Evolutionary conservation across 2,113 vertebrate genomes (phyloP), one percentile per base, ranked within the genome.

Genomic region (Lophochroa leadbeateri): DNA sequence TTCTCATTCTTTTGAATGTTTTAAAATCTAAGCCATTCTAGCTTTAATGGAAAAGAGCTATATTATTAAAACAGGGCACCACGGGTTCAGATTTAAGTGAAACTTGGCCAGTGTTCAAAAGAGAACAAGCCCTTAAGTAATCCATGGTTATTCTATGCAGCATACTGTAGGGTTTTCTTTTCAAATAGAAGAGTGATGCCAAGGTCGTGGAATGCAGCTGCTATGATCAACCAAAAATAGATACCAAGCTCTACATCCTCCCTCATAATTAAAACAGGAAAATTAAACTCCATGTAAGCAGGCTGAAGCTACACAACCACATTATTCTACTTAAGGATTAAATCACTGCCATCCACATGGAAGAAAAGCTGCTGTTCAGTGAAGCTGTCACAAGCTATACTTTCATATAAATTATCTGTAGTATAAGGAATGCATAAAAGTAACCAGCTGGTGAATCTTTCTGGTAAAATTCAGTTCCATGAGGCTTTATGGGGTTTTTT

Each of bases 221-320:
- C 78, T 94, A 58, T 37, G 46, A 94, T 29, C 41, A 92, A 89
- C 97, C 86, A 88, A 84, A 96, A 97, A 94, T 86, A 97, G 95
- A 95, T 28, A 96, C 8, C n/a, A 74, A 96, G 77, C 75, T 94
- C 76, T 64, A 92, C 78, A 93, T 88, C 86, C 80, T 95, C 82
- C 67, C 58, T 84, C 64, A 41, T 79, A 67, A 95, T 86, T 95
- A 94, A 96, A 96, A 95, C 52, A 90, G 82, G 77, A 91, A 95
- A 96, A 94, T 91, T 83, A 71, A 94, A 82, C 67, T 82, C 44
- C 57, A 70, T 12, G 35, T 83, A 94, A 95, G 74, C 27, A 75
- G 83, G 49, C 46, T 88, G 64, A 90, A 82, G 85, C 68, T 68
- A 75, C 61, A 92, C n/a, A 83, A 20, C 25, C 74, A 84, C 39